Evolutionary conservation across 2,888 invertebrate species (phyloP).

Genomic region (Biston betularia): DNA sequence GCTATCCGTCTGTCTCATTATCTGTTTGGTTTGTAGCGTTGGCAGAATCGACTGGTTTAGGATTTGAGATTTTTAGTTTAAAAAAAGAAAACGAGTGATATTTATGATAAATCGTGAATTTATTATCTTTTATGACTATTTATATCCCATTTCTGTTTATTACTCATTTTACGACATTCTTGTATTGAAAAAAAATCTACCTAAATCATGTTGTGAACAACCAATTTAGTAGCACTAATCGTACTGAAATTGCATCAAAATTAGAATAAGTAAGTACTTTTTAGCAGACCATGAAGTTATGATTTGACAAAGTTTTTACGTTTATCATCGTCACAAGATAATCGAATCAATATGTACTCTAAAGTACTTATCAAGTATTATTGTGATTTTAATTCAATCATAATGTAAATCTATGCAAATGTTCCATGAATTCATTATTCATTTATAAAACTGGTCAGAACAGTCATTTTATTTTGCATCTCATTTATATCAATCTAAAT

Average conservation of each 20-base stretch:
- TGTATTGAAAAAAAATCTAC: too few relatives aligned
- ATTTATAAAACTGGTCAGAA: slow-evolving; percentile 22
- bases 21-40: slow-evolving; percentile 28
- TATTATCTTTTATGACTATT: too few relatives aligned
- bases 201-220: too few relatives aligned
- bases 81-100: background rate
- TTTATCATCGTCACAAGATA: background rate
- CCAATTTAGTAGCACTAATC: too few relatives aligned
- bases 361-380: background rate
- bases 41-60: slow-evolving; percentile 3
- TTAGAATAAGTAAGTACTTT: too few relatives aligned
- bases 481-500: slow-evolving; percentile 36
- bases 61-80: background rate
- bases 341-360: background rate
- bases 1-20: slow-evolving; percentile 43
- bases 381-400: slow-evolving; percentile 18
- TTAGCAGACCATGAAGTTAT: background rate
- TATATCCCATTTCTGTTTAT: too few relatives aligned
- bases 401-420: slow-evolving; percentile 20
- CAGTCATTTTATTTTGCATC: slow-evolving; percentile 33
- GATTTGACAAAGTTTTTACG: background rate
- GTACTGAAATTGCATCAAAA: too few relatives aligned
- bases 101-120: too few relatives aligned
- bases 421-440: slow-evolving; percentile 16
- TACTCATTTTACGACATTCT: too few relatives aligned